Evolutionary conservation across 2,888 invertebrate genomes (phyloP).

Genomic region (Sepiola atlantica): DNA sequence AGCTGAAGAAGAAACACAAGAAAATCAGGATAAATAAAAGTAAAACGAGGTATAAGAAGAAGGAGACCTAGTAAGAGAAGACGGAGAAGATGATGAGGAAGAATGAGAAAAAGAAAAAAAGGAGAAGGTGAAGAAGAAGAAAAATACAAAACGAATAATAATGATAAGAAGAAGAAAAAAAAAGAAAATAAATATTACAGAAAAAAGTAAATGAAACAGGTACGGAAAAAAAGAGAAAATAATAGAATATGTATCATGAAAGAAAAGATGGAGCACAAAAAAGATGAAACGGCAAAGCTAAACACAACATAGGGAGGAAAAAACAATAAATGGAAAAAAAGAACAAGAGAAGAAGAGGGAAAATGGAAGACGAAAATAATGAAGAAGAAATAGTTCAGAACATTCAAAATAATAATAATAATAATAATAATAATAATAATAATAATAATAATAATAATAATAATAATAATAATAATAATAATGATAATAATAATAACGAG

Average conservation of each 20-base stretch:
- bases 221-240: not conserved
- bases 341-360: too few species aligned
- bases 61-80: not conserved
- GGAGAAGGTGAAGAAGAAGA: not conserved
- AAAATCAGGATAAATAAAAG: too few species aligned
- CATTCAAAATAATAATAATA: too few species aligned
- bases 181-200: not conserved
- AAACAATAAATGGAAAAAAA: too few species aligned
- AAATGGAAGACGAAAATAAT: not conserved
- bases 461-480: too few species aligned
- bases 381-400: too few species aligned
- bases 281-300: too few species aligned
- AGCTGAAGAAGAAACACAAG: not conserved
- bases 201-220: not conserved
- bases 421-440: too few species aligned
- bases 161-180: not conserved
- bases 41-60: not conserved
- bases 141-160: conserved; percentile 6
- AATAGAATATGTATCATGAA: not conserved
- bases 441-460: too few species aligned
- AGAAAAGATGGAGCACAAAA: not conserved
- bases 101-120: not conserved
- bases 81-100: conserved; percentile 14
- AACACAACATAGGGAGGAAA: not conserved
- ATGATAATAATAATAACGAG: too few species aligned